Evolutionary conservation across 2,113 vertebrate species (phyloP), one percentile per base, ranked within the genome.

Genomic region (Eleginops maclovinus): DNA sequence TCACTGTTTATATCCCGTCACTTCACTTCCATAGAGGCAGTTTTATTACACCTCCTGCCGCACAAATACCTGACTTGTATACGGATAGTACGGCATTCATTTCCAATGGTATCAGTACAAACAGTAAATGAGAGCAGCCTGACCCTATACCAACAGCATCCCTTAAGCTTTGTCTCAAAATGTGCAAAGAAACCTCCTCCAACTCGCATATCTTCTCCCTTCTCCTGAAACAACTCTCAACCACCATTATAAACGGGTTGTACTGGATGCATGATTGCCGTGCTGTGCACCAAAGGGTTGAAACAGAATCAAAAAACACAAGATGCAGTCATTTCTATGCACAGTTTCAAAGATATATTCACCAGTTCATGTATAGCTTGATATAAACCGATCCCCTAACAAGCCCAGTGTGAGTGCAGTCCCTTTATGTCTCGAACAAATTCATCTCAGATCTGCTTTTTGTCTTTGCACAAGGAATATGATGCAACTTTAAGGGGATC

Each of bases 401-500:
- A 10, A 36, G 31, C 31, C 31, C 31, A 36, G 31, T 36, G 31
- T 8, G 31, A 13, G 47, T 17, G 4, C 28, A n/a, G 24, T 50
- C 54, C 43, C 24, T 17, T 1, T 47, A 40, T 9, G 16, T 40
- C 67, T 81, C 40, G 3, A 36, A 75, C 43, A 5, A 11, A 51
- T 12, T 1, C 19, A 53, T 47, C 47, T 13, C 1, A 49, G 31
- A 75, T 77, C 62, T 73, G 46, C 54, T 62, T 81, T 68, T 73
- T 73, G 53, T 50, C 60, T 59, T 64, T 53, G 72, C 26, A 15
- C 62, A 80, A 66, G 58, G 60, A 70, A 16, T 43, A 43, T 41
- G 68, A 82, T 68, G 24, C 79, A 68, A 83, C 84, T 71, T 60
- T 59, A 7, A 44, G 11, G 16, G 44, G 47, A 53, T 72, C 21